phyloP scores from a whole-genome alignment of 2,113 vertebrate genomes.

The Copsychus sechellarum region DNA sequence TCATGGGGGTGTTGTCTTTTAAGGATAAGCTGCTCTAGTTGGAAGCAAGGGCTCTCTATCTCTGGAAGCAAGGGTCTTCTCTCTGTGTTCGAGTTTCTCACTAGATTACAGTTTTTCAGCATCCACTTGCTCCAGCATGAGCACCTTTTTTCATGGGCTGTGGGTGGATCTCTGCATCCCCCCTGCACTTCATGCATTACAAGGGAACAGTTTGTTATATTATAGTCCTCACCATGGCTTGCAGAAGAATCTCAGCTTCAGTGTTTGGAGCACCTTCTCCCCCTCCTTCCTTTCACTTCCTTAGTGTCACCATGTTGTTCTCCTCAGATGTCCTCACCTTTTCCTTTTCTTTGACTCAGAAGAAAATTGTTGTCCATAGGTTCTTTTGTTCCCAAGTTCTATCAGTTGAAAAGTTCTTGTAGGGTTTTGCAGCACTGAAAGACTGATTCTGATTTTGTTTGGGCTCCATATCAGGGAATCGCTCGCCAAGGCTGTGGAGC shows the following conservation, averaged over 20 bases:
- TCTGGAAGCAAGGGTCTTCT: background rate
- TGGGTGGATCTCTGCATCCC: background rate
- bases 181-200: background rate
- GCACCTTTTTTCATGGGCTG: background rate
- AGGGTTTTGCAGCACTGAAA: background rate
- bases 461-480: rapidly evolving
- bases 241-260: background rate
- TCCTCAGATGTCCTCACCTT: background rate
- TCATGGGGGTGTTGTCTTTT: background rate
- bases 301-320: background rate
- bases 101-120: background rate
- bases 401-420: rapidly evolving
- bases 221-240: background rate
- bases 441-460: rapidly evolving
- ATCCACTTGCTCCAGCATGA: rapidly evolving
- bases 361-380: background rate
- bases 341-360: background rate
- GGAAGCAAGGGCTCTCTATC: background rate
- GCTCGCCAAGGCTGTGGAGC: rapidly evolving
- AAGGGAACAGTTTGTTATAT: background rate
- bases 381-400: background rate
- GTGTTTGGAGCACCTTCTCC: background rate
- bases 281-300: background rate
- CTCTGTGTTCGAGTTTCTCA: background rate
- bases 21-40: background rate